A percentile compares a stretch with the other conserved stretches of the same genome.
Evolutionary conservation across 2,113 vertebrate genomes (phyloP).

Genomic region (Nestor notabilis): DNA sequence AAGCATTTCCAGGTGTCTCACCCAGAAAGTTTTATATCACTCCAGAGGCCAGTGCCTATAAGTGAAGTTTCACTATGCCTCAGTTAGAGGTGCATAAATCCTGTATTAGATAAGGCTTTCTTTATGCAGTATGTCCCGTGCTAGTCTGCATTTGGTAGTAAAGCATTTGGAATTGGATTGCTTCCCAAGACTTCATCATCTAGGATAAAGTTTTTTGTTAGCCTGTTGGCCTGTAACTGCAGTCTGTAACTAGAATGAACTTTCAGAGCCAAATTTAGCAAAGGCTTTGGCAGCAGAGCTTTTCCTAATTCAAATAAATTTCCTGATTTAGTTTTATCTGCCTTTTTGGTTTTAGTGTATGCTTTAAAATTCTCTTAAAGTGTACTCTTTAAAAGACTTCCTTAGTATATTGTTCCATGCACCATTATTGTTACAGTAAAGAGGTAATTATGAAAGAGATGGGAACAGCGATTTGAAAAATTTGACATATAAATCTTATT

Average conservation of each 20-base stretch:
- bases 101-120: neutral
- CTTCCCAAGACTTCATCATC: neutral
- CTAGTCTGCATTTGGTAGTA: neutral
- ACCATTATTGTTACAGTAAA: neutral
- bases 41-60: neutral
- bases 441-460: neutral
- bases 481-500: neutral
- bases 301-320: neutral
- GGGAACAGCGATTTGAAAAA: neutral
- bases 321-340: neutral
- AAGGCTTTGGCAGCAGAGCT: neutral
- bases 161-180: neutral
- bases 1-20: neutral
- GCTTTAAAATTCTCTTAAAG: neutral
- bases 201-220: neutral
- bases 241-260: neutral
- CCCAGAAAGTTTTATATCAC: neutral
- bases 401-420: neutral
- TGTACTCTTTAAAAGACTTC: neutral
- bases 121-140: neutral
- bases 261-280: neutral
- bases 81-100: slow-evolving; percentile 12
- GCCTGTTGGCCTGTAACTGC: neutral
- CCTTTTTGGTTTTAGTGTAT: neutral
- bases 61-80: neutral